These are phyloP conservation scores for Phalloptychus januarius DNA, from an alignment of 2,797 vertebrate species.

Conservation along the genomic window DNA sequence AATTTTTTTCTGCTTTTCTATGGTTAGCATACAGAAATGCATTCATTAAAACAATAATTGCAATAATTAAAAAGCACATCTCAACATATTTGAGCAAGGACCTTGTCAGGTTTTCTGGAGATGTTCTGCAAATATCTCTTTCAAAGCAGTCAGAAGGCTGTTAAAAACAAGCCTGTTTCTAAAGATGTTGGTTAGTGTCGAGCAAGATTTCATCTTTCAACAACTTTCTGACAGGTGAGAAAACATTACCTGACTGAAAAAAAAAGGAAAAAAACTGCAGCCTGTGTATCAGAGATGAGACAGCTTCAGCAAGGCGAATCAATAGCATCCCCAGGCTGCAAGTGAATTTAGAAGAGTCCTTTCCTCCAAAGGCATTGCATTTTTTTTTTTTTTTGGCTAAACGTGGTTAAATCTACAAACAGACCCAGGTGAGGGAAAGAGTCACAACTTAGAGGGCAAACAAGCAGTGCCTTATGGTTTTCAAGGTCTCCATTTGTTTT, in stretches of 20 bases:
- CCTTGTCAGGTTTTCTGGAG: constrained; percentile 4
- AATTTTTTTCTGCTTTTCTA: constrained; percentile 4
- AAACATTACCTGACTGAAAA: constrained; percentile 63
- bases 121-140: constrained; percentile 23
- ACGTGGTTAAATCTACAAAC: constrained; percentile 43
- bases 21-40: constrained; percentile 9
- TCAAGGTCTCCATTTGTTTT: constrained; percentile 84
- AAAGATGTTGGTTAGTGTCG: constrained; percentile 53
- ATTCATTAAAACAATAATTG: constrained; percentile 2
- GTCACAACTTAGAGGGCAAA: constrained; percentile 73
- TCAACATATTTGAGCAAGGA: constrained; percentile 8
- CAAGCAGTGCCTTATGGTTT: constrained; percentile 79
- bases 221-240: constrained; percentile 73
- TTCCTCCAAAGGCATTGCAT: constrained; percentile 52
- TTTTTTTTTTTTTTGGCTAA: constrained; percentile 13
- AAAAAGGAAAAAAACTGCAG: constrained; percentile 53
- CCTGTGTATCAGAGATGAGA: constrained; percentile 69
- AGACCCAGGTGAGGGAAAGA: constrained; percentile 48
- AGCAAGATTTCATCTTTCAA: constrained; percentile 45
- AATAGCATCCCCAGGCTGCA: constrained; percentile 72
- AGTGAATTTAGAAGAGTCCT: constrained; percentile 60
- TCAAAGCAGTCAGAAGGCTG: constrained; percentile 24
- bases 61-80: not conserved
- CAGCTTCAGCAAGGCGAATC: constrained; percentile 75
- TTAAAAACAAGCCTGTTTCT: constrained; percentile 43